A percentile compares a stretch with the other conserved stretches of the same genome.
phyloP scores from a whole-genome alignment of 2,113 vertebrate genomes.

The Myrmecobius fasciatus region DNA sequence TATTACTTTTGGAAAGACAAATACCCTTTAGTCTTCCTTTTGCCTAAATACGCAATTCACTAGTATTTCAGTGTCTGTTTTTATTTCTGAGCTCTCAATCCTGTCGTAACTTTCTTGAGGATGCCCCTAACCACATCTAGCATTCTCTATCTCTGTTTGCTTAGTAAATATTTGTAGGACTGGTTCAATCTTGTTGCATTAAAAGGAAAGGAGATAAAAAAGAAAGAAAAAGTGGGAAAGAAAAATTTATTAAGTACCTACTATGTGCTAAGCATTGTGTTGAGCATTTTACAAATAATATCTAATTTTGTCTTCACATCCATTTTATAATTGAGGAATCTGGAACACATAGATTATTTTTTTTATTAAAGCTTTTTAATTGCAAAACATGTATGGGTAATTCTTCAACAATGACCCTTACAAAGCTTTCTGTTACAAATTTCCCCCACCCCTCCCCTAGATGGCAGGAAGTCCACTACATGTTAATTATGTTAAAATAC shows the following conservation, averaged over 20 bases:
- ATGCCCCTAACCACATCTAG: neutral
- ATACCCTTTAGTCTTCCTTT: neutral
- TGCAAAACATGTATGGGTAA: too few relatives aligned
- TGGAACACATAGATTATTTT: neutral
- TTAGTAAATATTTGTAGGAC: neutral
- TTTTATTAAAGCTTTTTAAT: too few relatives aligned
- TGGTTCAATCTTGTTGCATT: neutral
- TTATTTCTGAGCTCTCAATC: neutral
- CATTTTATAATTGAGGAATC: neutral
- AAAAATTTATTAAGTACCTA: neutral
- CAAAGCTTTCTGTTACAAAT: too few relatives aligned
- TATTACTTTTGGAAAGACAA: neutral
- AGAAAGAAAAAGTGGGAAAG: neutral
- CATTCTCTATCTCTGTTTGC: neutral
- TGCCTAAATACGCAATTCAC: neutral
- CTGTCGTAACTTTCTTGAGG: neutral
- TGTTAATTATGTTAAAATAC: too few relatives aligned
- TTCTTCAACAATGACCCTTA: too few relatives aligned
- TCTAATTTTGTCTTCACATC: neutral
- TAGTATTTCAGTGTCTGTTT: neutral
- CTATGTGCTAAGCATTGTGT: neutral
- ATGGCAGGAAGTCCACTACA: too few relatives aligned
- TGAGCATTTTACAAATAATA: neutral
- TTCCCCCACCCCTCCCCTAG: too few relatives aligned
- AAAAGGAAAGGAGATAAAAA: neutral